Base-by-base conservation (phyloP, 2,113 vertebrate genomes). In the cat (Felis catus) region DNA sequence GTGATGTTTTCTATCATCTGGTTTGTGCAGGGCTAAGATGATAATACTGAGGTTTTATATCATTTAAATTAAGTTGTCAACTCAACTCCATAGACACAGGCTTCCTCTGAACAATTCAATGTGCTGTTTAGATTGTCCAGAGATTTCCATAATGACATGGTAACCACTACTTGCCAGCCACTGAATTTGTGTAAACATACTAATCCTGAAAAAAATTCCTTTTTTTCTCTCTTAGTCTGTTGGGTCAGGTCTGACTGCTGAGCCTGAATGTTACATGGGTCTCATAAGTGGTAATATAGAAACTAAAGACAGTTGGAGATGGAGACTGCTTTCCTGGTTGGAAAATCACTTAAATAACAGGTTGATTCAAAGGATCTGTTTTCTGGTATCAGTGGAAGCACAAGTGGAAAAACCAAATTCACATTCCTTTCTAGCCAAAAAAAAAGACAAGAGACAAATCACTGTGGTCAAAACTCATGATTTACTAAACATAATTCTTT, bases 51-150 rank as follows among this genome's bases (percentile, higher is more conserved):
- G 18, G 63, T 93, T 97, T 98, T 93, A 95, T 10, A 92, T 89
- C 71, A 89, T 95, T 98, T 96, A 89, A 97, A 97, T 93, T 92
- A 97, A 82, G 29, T n/a, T 97, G 89, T 95, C 92, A 93, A n/a
- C 55, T 84, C 48, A 96, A 74, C 51, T 68, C 82, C 45, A 91
- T 95, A 91, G 33, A 94, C 4, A 18, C 58, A 95, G n/a, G 68
- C 11, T 95, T 85, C 53, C 45, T 96, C 31, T 33, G 21, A 88
- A 78, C 65, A 23, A 71, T 74, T 97, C 55, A 66, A 4, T 81
- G 45, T 73, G 51, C 74, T 91, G 36, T 93, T 86, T 95, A 88
- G 93, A 95, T 73, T 93, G 58, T 41, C 61, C 70, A 91, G 41
- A 95, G 74, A 97, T 93, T 97, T 97, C 86, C 61, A 58, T 15